A percentile compares a stretch with the other conserved stretches of the same genome.
These are phyloP conservation scores for Buteo buteo DNA, from an alignment of 2,113 vertebrate species.

Conservation along the genomic window DNA sequence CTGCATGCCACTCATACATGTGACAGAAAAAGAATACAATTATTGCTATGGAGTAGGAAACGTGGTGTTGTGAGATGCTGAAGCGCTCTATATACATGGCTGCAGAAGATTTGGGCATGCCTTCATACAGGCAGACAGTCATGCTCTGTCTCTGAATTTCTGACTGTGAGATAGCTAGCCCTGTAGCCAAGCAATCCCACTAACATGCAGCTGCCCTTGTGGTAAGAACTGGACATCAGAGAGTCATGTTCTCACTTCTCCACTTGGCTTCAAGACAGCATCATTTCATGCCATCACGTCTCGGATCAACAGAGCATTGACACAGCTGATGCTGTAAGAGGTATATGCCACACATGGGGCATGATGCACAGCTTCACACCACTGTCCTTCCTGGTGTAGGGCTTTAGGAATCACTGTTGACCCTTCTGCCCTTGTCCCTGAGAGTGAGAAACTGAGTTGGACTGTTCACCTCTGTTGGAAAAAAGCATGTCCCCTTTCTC, in stretches of 20 bases:
- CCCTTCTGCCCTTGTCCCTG: not conserved
- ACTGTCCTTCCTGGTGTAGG: too few species aligned
- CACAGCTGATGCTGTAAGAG: not conserved
- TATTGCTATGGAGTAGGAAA: not conserved
- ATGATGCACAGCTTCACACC: not conserved
- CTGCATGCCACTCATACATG: not conserved
- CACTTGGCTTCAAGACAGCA: rapidly evolving
- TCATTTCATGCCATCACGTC: not conserved
- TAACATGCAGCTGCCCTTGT: not conserved
- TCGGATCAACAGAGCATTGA: not conserved
- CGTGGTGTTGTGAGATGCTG: not conserved
- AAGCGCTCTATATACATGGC: not conserved
- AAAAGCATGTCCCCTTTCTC: not conserved
- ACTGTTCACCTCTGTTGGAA: not conserved
- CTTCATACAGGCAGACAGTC: not conserved
- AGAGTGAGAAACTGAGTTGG: not conserved
- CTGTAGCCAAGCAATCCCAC: not conserved
- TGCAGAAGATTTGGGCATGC: not conserved
- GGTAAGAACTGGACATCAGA: not conserved
- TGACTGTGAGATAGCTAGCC: not conserved
- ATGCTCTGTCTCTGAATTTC: not conserved
- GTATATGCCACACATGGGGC: rapidly evolving
- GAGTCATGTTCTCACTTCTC: not conserved
- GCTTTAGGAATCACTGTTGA: not conserved
- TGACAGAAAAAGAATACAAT: not conserved